phyloP scores from a whole-genome alignment of 2,113 vertebrate species.

The Cyanoderma ruficeps region DNA sequence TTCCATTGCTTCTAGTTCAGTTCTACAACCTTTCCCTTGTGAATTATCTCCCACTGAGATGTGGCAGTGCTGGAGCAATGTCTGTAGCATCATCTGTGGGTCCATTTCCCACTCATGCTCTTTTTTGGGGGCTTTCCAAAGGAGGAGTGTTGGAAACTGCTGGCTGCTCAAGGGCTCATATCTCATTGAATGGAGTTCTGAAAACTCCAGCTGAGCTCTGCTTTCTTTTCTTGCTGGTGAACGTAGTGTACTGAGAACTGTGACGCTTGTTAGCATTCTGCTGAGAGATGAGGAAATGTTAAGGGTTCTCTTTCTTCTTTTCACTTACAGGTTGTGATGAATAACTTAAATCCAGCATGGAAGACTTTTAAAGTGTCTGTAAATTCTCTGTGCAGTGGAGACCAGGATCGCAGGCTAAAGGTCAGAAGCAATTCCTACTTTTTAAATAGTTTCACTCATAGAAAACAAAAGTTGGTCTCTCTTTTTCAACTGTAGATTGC shows the following conservation, averaged over 20 bases:
- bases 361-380: conserved; percentile 97
- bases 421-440: conserved; percentile 70
- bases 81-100: not conserved
- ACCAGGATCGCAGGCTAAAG: conserved; percentile 93
- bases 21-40: not conserved
- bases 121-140: not conserved
- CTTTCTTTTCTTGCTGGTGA: not conserved
- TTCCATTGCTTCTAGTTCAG: not conserved
- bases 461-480: not conserved
- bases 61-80: not conserved
- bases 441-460: not conserved
- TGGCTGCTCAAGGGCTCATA: not conserved
- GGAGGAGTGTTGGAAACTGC: not conserved
- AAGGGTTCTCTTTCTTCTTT: conserved; percentile 21
- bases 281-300: conserved; percentile 12
- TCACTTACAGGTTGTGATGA: conserved; percentile 90
- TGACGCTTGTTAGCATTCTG: not conserved
- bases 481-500: not conserved
- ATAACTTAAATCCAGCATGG: conserved; percentile 96
- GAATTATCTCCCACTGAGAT: accelerated
- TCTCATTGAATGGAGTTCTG: not conserved
- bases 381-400: conserved; percentile 95
- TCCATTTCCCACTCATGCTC: not conserved
- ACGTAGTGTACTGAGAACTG: not conserved
- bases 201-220: not conserved